phyloP scores from a whole-genome alignment of 2,113 vertebrate genomes.

The Potamarius usumacintae region DNA sequence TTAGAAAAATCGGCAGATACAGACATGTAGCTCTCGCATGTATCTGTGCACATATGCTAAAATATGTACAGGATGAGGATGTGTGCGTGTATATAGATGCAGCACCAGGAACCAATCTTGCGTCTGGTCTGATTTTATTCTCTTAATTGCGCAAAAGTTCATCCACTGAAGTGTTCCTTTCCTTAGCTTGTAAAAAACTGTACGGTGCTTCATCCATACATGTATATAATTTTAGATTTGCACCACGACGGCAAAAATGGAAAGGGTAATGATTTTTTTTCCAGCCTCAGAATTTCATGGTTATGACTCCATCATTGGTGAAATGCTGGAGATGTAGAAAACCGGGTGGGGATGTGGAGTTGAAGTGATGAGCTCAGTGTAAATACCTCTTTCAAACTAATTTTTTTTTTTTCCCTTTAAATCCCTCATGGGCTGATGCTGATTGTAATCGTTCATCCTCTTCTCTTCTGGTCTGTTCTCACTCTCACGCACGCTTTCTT shows the following conservation, averaged over 20 bases:
- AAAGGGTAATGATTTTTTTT: not conserved
- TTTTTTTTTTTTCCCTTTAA: not conserved
- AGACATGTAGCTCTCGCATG: not conserved
- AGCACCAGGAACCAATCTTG: not conserved
- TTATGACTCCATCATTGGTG: not conserved
- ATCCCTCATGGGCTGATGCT: constrained; percentile 15
- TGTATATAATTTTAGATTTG: not conserved
- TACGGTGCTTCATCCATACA: too few species aligned
- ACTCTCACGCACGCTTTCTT: not conserved
- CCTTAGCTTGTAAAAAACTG: not conserved
- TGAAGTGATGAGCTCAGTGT: not conserved
- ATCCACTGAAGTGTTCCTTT: not conserved
- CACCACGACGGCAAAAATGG: not conserved
- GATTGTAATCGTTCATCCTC: constrained; percentile 17
- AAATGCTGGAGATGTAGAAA: not conserved
- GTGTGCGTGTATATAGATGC: not conserved
- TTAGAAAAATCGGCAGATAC: not conserved
- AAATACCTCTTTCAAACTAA: not conserved
- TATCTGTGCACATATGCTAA: not conserved
- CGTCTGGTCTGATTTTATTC: not conserved
- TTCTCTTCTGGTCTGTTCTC: not conserved
- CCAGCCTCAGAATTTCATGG: not conserved
- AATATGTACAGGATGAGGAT: not conserved
- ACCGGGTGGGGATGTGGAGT: not conserved
- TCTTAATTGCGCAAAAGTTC: not conserved